Percentiles rank a stretch among this genome's conserved stretches.
These are phyloP conservation scores for Dendrolimus kikuchii DNA, from an alignment of 1,140 invertebrate genomes.

Conservation along the genomic window DNA sequence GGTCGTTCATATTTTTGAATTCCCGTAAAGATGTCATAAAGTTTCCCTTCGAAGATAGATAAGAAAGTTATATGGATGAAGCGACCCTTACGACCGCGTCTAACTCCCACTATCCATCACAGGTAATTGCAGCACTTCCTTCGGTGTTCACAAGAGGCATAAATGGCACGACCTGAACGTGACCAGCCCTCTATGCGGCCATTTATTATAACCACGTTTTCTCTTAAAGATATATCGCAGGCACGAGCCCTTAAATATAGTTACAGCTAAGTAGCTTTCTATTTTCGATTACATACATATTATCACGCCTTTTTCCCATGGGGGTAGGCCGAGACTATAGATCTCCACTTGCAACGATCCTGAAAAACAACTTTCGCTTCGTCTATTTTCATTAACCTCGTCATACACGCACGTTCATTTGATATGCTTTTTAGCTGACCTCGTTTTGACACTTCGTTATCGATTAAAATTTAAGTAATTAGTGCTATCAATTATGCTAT, in stretches of 20 bases:
- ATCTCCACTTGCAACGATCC: too few relatives aligned
- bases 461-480: too few relatives aligned
- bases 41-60: slow-evolving; percentile 40
- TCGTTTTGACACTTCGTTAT: too few relatives aligned
- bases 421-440: too few relatives aligned
- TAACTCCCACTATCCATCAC: slow-evolving; percentile 44
- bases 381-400: too few relatives aligned
- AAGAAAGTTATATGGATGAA: slow-evolving; percentile 43
- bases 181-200: slow-evolving; percentile 31
- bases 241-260: neutral
- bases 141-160: slow-evolving; percentile 41
- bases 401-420: too few relatives aligned
- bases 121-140: slow-evolving; percentile 43
- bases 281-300: too few relatives aligned
- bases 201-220: slow-evolving; percentile 31
- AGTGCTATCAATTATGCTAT: too few relatives aligned
- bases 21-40: slow-evolving; percentile 48
- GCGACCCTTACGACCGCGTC: slow-evolving; percentile 33
- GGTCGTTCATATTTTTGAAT: slow-evolving; percentile 43
- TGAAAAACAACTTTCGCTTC: too few relatives aligned
- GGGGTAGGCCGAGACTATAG: too few relatives aligned
- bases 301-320: too few relatives aligned
- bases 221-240: slow-evolving; percentile 22
- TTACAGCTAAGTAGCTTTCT: too few relatives aligned
- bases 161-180: slow-evolving; percentile 39